These are phyloP conservation scores for Chloroclystis v-ata DNA, from an alignment of 2,888 invertebrate genomes.

Conservation along the genomic window DNA sequence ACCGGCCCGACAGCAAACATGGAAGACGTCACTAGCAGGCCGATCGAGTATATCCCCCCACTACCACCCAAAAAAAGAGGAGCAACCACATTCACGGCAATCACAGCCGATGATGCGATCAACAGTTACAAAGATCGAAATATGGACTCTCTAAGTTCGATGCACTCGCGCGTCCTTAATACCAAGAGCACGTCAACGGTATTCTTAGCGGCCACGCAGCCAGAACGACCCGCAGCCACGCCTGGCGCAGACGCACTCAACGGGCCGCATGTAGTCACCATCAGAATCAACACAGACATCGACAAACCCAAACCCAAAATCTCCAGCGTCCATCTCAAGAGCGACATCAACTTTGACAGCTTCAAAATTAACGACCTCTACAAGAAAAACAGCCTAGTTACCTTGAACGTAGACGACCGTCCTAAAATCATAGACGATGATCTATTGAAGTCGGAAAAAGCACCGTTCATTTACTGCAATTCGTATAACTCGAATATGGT, in stretches of 20 bases:
- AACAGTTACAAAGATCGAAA: slow-evolving; percentile 58
- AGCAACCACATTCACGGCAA: slow-evolving; percentile 69
- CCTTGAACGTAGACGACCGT: slow-evolving; percentile 77
- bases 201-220: slow-evolving; percentile 74
- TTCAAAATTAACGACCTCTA: slow-evolving; percentile 59
- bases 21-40: slow-evolving; percentile 74
- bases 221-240: slow-evolving; percentile 69
- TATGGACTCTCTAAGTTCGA: slow-evolving; percentile 70
- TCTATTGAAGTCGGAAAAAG: slow-evolving; percentile 61
- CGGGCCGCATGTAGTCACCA: slow-evolving; percentile 83
- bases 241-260: slow-evolving; percentile 65
- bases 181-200: slow-evolving; percentile 75
- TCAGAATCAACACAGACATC: slow-evolving; percentile 81
- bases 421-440: slow-evolving; percentile 75
- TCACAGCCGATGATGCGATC: slow-evolving; percentile 51
- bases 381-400: slow-evolving; percentile 76
- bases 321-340: slow-evolving; percentile 71
- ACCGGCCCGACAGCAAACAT: slow-evolving; percentile 44
- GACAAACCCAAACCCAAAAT: slow-evolving; percentile 73
- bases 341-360: slow-evolving; percentile 64
- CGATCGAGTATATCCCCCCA: slow-evolving; percentile 74
- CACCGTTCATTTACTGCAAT: slow-evolving; percentile 81
- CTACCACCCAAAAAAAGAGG: slow-evolving; percentile 77
- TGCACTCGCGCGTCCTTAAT: slow-evolving; percentile 78
- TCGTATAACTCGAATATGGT: slow-evolving; percentile 77